Conservation (phyloP, 2,888 invertebrate species). For the Myopa testacea region DNA sequence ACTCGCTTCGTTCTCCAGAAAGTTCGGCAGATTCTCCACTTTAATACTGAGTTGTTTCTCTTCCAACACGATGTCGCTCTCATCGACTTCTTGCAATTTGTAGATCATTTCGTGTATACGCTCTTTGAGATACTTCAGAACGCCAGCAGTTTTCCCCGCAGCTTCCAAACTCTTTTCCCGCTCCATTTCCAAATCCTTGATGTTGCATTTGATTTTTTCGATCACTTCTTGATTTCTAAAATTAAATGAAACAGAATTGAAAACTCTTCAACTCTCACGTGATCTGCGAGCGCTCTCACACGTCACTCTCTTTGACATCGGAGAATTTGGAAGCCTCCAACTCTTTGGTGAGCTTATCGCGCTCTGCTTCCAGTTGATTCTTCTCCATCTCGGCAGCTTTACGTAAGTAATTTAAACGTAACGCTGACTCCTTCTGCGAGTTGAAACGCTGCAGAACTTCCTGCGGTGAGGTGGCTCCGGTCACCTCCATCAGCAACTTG, state of each 20-base stretch:
- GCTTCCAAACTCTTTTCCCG: slow-evolving; percentile 65
- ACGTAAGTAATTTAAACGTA: slow-evolving; percentile 77
- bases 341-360: slow-evolving; percentile 76
- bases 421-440: slow-evolving; percentile 79
- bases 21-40: slow-evolving; percentile 59
- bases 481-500: slow-evolving; percentile 80
- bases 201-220: slow-evolving; percentile 74
- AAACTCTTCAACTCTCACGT: not conserved
- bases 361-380: slow-evolving; percentile 74
- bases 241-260: not conserved
- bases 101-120: slow-evolving; percentile 67
- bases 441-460: slow-evolving; percentile 81
- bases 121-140: slow-evolving; percentile 64
- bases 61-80: slow-evolving; percentile 59
- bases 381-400: slow-evolving; percentile 81
- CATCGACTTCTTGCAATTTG: slow-evolving; percentile 67
- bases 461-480: slow-evolving; percentile 80
- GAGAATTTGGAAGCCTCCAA: slow-evolving; percentile 83
- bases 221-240: slow-evolving; percentile 79
- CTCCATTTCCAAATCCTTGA: slow-evolving; percentile 70
- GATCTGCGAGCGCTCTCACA: slow-evolving; percentile 71
- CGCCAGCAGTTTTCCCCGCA: slow-evolving; percentile 60
- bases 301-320: slow-evolving; percentile 83
- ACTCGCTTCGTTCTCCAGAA: slow-evolving; percentile 58
- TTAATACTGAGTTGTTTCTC: slow-evolving; percentile 55